These are phyloP conservation scores for Ceratitis capitata DNA, from an alignment of 1,140 invertebrate genomes.

Conservation along the genomic window DNA sequence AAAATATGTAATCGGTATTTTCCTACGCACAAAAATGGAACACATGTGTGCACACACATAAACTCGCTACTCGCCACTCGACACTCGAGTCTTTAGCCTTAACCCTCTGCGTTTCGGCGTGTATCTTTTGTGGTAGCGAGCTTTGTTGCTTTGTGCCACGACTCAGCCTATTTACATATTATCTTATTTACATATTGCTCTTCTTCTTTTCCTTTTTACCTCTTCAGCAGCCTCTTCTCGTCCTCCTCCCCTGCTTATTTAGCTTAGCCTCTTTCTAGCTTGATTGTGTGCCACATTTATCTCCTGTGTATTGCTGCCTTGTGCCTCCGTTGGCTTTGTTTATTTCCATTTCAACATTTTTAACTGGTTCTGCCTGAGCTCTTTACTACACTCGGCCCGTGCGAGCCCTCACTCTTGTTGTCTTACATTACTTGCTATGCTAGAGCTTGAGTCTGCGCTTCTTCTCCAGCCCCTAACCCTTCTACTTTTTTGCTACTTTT, in stretches of 20 bases:
- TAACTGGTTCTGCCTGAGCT: neutral
- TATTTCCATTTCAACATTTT: conserved; percentile 17
- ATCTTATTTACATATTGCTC: neutral
- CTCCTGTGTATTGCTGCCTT: neutral
- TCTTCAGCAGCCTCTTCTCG: neutral
- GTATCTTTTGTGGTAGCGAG: too few relatives aligned
- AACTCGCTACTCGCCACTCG: too few relatives aligned
- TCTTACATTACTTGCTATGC: neutral
- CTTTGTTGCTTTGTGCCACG: neutral
- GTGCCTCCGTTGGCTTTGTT: neutral
- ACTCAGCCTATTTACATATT: neutral
- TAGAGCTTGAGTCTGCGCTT: neutral
- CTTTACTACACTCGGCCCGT: neutral
- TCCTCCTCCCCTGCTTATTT: too few relatives aligned
- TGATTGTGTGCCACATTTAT: neutral
- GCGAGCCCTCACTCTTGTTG: neutral
- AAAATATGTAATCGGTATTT: neutral
- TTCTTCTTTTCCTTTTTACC: neutral
- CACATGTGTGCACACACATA: neutral
- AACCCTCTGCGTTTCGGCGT: neutral
- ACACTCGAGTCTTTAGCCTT: neutral
- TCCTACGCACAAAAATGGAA: neutral
- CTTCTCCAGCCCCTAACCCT: neutral
- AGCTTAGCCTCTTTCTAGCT: neutral
- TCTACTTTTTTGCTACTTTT: neutral